Evolutionary conservation across 2,797 vertebrate genomes (phyloP).

Genomic region (Aldrovandia affinis): DNA sequence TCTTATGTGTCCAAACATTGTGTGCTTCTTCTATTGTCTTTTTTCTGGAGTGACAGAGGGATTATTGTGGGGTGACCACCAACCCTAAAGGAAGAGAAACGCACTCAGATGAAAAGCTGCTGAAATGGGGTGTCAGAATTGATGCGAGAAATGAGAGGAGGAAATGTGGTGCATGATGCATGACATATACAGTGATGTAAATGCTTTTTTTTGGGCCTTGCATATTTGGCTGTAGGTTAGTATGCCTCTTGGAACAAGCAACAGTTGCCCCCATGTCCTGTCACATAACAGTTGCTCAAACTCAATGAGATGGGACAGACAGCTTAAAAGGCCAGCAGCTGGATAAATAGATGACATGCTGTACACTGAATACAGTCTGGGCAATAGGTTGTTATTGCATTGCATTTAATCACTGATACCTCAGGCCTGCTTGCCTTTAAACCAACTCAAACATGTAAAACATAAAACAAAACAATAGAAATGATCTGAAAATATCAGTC

Average conservation of each 20-base stretch:
- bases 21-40: background rate
- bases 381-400: background rate
- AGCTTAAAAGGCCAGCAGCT: background rate
- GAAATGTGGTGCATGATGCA: background rate
- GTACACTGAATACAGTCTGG: background rate
- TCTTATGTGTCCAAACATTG: background rate
- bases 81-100: constrained; percentile 1
- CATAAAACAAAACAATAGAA: background rate
- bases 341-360: background rate
- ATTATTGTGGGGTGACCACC: background rate
- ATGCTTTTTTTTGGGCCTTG: background rate
- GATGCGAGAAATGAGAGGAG: background rate
- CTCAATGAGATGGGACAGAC: background rate
- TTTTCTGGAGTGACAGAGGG: background rate
- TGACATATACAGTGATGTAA: background rate
- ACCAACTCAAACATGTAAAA: background rate
- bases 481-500: background rate
- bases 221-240: background rate
- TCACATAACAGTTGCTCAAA: background rate
- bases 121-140: background rate
- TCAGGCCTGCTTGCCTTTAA: background rate
- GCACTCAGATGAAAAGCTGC: background rate
- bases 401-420: background rate
- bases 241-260: background rate
- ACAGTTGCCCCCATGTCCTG: background rate